Evolutionary conservation across 1,140 invertebrate species (phyloP).

Genomic region (Orchestia grillus): DNA sequence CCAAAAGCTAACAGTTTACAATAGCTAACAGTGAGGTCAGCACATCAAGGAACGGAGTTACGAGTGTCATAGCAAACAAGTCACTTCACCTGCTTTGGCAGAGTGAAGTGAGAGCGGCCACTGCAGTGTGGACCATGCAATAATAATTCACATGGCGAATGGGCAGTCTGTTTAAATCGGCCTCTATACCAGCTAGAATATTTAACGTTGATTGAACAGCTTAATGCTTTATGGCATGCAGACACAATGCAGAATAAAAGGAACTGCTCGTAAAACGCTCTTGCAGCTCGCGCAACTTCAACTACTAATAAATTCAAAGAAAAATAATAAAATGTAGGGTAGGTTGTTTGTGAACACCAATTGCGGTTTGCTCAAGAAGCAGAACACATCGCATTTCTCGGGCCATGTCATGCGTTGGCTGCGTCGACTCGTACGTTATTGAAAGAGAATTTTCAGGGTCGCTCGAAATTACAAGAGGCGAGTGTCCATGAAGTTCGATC

Average conservation of each 20-base stretch:
- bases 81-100: not conserved
- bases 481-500: too few relatives aligned
- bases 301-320: too few relatives aligned
- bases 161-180: not conserved
- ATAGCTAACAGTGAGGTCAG: not conserved
- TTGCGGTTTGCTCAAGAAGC: too few relatives aligned
- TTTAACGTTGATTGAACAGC: not conserved
- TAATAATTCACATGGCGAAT: not conserved
- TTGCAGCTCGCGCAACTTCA: too few relatives aligned
- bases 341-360: too few relatives aligned
- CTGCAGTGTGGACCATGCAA: not conserved
- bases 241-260: not conserved
- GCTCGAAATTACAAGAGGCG: too few relatives aligned
- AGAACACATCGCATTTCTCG: too few relatives aligned
- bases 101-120: not conserved
- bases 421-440: too few relatives aligned
- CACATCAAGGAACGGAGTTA: not conserved
- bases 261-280: not conserved
- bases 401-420: too few relatives aligned
- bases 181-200: not conserved
- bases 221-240: not conserved
- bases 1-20: not conserved
- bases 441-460: too few relatives aligned
- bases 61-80: not conserved
- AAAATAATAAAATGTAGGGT: too few relatives aligned